Evolutionary conservation across 2,113 vertebrate species (phyloP).

Genomic region (Limanda limanda): DNA sequence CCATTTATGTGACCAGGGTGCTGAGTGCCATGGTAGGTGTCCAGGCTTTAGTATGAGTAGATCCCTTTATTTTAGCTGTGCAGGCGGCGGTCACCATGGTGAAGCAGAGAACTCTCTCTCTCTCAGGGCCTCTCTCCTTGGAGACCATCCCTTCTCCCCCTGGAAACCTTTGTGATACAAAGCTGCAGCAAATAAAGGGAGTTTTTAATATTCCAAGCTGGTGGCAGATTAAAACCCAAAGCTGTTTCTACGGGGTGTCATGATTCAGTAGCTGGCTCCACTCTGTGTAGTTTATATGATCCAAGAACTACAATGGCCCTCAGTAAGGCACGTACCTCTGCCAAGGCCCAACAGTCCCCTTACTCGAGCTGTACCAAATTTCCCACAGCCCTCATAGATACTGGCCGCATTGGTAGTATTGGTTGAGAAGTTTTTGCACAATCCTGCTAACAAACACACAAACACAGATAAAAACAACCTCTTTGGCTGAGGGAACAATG

Average conservation of each 20-base stretch:
- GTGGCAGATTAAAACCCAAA: not conserved
- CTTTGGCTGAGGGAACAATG: too few species aligned
- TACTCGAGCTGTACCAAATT: too few species aligned
- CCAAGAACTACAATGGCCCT: too few species aligned
- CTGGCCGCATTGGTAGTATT: too few species aligned
- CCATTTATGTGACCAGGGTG: constrained; percentile 86
- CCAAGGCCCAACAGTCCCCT: too few species aligned
- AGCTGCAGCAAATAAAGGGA: not conserved
- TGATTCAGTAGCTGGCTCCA: not conserved
- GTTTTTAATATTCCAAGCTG: not conserved
- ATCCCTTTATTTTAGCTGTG: not conserved
- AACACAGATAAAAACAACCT: too few species aligned
- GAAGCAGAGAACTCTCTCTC: not conserved
- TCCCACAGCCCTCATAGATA: too few species aligned
- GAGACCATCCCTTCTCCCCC: not conserved
- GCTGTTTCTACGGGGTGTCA: not conserved
- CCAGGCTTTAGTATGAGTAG: not conserved
- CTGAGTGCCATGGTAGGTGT: constrained; percentile 90
- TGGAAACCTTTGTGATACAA: constrained; percentile 8
- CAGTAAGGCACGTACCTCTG: too few species aligned
- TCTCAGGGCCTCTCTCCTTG: not conserved
- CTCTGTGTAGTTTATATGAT: not conserved
- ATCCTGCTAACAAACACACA: too few species aligned
- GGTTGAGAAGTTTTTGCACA: too few species aligned
- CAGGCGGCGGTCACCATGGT: not conserved